These are phyloP conservation scores for Dascyllus trimaculatus DNA, from an alignment of 2,113 vertebrate species.

Conservation along the genomic window DNA sequence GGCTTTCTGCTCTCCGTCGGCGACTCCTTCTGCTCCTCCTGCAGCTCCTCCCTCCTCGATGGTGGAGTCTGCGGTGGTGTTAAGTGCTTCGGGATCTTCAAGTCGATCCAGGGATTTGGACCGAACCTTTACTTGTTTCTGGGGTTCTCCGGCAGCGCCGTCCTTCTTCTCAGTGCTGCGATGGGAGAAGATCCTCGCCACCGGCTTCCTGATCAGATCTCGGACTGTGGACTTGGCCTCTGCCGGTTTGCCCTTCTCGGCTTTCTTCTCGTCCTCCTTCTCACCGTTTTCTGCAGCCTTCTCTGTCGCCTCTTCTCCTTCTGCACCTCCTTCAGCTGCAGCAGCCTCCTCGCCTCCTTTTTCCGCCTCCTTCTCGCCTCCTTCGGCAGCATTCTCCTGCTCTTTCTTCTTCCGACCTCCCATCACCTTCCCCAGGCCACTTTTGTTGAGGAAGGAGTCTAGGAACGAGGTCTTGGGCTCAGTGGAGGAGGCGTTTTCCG, in stretches of 20 bases:
- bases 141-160: constrained; percentile 40
- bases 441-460: constrained; percentile 87
- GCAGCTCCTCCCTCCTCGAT: constrained; percentile 65
- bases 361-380: constrained; percentile 73
- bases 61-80: constrained; percentile 68
- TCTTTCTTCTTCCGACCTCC: constrained; percentile 85
- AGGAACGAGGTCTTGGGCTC: constrained; percentile 84
- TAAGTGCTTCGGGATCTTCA: constrained; percentile 78
- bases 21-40: constrained; percentile 41
- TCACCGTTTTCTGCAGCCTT: constrained; percentile 78
- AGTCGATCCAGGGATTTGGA: constrained; percentile 86
- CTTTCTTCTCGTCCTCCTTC: constrained; percentile 78
- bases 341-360: constrained; percentile 69
- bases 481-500: constrained; percentile 67
- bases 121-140: constrained; percentile 76
- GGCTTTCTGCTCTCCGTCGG: constrained; percentile 80
- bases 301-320: constrained; percentile 70
- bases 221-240: constrained; percentile 83
- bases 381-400: constrained; percentile 66
- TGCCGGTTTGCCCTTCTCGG: constrained; percentile 77
- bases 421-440: constrained; percentile 87
- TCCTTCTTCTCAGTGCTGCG: constrained; percentile 87
- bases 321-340: constrained; percentile 58
- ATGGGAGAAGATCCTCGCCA: constrained; percentile 86
- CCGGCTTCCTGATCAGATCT: constrained; percentile 85